Evolutionary conservation across 2,888 invertebrate species (phyloP).

Genomic region (Xestia c-nigrum): DNA sequence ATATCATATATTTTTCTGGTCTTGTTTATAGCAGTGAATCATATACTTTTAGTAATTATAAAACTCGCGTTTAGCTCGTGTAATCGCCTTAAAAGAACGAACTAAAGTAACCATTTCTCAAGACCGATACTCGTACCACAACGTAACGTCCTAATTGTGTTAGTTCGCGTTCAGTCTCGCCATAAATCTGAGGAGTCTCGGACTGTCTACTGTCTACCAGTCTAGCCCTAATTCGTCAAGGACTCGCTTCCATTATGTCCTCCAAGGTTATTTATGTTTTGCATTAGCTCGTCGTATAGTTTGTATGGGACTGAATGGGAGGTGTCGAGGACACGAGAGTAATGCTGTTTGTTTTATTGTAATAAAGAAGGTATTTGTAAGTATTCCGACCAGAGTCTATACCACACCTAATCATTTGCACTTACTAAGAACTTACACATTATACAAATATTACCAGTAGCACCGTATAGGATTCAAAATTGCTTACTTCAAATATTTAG

Average conservation of each 20-base stretch:
- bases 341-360: not conserved
- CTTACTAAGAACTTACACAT: not conserved
- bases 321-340: not conserved
- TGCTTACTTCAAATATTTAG: not conserved
- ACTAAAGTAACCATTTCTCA: not conserved
- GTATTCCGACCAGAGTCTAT: not conserved
- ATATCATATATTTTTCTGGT: no score
- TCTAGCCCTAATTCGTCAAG: slow-evolving; percentile 54
- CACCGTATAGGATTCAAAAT: not conserved
- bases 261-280: slow-evolving; percentile 47
- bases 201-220: slow-evolving; percentile 25
- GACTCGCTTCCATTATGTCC: slow-evolving; percentile 32
- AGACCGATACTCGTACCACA: slow-evolving; percentile 1
- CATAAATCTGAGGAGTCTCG: slow-evolving; percentile 49
- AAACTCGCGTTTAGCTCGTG: no score
- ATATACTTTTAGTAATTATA: no score
- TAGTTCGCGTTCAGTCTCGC: slow-evolving; percentile 34
- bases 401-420: not conserved
- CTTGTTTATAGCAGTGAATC: no score
- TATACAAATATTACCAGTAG: not conserved
- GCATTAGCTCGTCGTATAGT: slow-evolving; percentile 17
- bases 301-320: slow-evolving; percentile 9
- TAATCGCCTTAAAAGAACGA: not conserved
- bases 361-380: not conserved
- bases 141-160: slow-evolving; percentile 31